These are phyloP conservation scores for Calycopis cecrops DNA, from an alignment of 1,140 invertebrate species.

Conservation along the genomic window DNA sequence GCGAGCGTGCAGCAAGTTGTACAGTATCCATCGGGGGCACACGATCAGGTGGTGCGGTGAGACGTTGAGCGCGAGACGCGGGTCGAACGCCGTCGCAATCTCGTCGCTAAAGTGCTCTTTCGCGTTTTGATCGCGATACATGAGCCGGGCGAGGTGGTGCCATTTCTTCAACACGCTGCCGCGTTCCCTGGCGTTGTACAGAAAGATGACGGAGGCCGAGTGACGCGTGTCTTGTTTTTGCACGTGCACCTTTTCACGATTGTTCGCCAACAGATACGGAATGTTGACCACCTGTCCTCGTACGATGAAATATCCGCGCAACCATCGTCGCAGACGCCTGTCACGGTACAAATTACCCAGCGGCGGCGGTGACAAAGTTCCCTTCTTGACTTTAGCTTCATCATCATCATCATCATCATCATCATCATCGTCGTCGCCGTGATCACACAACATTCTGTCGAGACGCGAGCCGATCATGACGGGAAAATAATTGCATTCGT, in stretches of 20 bases:
- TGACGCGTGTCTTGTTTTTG: conserved; percentile 4
- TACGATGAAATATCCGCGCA: conserved; percentile 11
- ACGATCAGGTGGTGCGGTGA: conserved; percentile 7
- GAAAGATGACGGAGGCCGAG: conserved; percentile 10
- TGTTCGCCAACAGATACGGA: conserved; percentile 8
- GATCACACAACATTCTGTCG: conserved; percentile 1
- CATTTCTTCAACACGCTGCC: conserved; percentile 9
- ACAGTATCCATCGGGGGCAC: conserved; percentile 11
- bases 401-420: neutral
- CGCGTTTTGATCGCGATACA: conserved; percentile 4
- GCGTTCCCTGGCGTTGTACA: conserved; percentile 8
- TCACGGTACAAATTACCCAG: no score
- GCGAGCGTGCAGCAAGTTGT: conserved; percentile 8
- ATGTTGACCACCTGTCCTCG: conserved; percentile 15
- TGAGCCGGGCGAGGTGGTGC: conserved; percentile 7
- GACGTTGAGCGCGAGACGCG: conserved; percentile 7
- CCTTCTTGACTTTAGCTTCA: neutral
- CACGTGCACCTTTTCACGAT: conserved; percentile 11
- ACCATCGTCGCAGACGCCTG: conserved; percentile 6
- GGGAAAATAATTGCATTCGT: conserved; percentile 14
- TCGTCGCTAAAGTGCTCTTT: conserved; percentile 4
- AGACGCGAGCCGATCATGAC: conserved; percentile 11
- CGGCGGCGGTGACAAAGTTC: no score
- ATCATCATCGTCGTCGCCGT: neutral
- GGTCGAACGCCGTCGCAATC: conserved; percentile 10